Percentiles rank a stretch among this genome's conserved stretches.
phyloP scores from a whole-genome alignment of 2,797 vertebrate species.

The Parotocinclus haroldoi region DNA sequence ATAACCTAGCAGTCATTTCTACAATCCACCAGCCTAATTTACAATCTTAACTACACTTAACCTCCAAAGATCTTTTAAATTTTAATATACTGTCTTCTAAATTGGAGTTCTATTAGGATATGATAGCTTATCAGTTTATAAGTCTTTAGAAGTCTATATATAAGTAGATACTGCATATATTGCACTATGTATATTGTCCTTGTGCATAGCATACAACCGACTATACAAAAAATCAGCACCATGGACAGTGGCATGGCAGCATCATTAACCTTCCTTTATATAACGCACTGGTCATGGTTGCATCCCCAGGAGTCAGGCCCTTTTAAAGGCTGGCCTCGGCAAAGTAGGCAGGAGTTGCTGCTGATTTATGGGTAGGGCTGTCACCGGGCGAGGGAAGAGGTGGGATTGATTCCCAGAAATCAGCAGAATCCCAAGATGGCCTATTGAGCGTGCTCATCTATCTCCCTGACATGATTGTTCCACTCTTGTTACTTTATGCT shows the following conservation, averaged over 20 bases:
- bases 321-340: conserved; percentile 23
- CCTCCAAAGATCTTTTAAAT: too few relatives aligned
- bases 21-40: too few relatives aligned
- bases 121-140: too few relatives aligned
- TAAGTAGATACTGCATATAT: too few relatives aligned
- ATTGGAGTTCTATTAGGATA: too few relatives aligned
- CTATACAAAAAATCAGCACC: conserved; percentile 25
- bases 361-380: conserved; percentile 54
- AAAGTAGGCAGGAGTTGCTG: conserved; percentile 14
- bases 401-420: conserved; percentile 65
- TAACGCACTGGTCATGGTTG: conserved; percentile 29
- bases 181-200: too few relatives aligned
- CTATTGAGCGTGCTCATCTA: conserved; percentile 59
- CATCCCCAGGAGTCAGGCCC: conserved; percentile 29
- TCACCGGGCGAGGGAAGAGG: conserved; percentile 53
- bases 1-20: too few relatives aligned
- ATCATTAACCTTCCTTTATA: conserved; percentile 43
- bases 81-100: too few relatives aligned
- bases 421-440: conserved; percentile 59
- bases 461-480: conserved; percentile 81
- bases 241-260: conserved; percentile 29
- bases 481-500: conserved; percentile 84
- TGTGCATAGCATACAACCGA: too few relatives aligned
- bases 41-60: too few relatives aligned
- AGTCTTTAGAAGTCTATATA: too few relatives aligned